Base-by-base conservation (phyloP, 2,113 vertebrate species). In the Nothocercus julius region DNA sequence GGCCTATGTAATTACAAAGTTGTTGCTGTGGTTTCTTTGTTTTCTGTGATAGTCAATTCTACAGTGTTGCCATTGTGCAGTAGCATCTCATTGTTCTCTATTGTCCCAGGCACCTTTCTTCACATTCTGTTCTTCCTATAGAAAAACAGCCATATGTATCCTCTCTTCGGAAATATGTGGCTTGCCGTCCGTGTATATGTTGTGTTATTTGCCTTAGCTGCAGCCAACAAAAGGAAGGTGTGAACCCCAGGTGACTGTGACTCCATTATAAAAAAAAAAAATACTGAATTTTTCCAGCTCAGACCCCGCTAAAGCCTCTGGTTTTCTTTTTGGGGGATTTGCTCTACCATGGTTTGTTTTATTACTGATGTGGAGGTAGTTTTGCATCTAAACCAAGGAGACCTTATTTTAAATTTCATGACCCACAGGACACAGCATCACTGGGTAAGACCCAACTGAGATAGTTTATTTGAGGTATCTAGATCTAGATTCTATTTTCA, bases 281-380 rank as follows among this genome's bases (percentile, higher is more conserved):
- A 32, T 30, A 18, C 2, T 54, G 14, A 11, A 2, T 75, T 81
- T 91, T 70, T 82, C 27, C 28, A 83, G n/a, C n/a, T n/a, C 18
- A 81, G 5, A 61, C 22, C 25, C 82, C 49, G 9, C 14, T 62
- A 53, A 63, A 68, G 59, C 24, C 36, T 14, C 40, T n/a, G 30
- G 3, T 18, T 13, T 2, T 63, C 21, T 8, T 3, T 13, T 2
- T 63, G 8, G 2, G 11, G 1, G 1, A 7, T 38, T 21, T 32
- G 4, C 1, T 44, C 64, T 58, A 58, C 56, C 59, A 86, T 49
- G 15, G 11, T 5, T 87, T 61, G 12, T 61, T 87, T 87, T 51
- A 56, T 51, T 76, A 16, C 25, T 66, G 18, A n/a, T 47, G 5
- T 58, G 56, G 76, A 73, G 11, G 47, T 34, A 1, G 1, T 64